Evolutionary conservation across 2,113 vertebrate genomes (phyloP).

Genomic region (Microtus oregoni): DNA sequence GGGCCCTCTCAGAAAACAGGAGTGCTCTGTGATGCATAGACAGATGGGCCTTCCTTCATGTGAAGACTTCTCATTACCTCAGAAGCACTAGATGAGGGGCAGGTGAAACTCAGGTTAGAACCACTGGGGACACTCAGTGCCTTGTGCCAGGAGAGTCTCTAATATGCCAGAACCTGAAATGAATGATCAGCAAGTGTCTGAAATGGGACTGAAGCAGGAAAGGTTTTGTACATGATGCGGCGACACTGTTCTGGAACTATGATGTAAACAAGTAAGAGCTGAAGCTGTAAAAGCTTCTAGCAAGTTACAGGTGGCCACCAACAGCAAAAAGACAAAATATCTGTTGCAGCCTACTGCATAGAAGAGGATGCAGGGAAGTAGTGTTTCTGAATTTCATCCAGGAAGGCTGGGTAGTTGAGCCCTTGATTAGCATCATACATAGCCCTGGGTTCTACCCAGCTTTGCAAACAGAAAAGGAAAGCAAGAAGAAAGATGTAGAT

Average conservation of each 20-base stretch:
- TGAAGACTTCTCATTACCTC: not conserved
- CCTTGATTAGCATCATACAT: not conserved
- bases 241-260: not conserved
- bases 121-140: no score
- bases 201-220: not conserved
- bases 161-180: not conserved
- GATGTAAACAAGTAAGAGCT: no score
- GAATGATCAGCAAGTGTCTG: no score
- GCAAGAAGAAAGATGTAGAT: not conserved
- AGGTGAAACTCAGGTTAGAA: not conserved
- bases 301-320: not conserved
- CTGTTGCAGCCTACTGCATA: not conserved
- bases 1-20: slow-evolving; percentile 33
- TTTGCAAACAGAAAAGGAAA: not conserved
- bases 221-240: not conserved
- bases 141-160: not conserved
- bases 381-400: no score
- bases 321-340: not conserved
- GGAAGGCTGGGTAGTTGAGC: no score
- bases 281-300: not conserved
- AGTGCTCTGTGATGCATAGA: slow-evolving; percentile 6
- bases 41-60: not conserved
- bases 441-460: not conserved
- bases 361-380: not conserved
- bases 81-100: not conserved